Base-by-base conservation (phyloP, 2,888 invertebrate species). In the Pristionchus entomophagus region DNA sequence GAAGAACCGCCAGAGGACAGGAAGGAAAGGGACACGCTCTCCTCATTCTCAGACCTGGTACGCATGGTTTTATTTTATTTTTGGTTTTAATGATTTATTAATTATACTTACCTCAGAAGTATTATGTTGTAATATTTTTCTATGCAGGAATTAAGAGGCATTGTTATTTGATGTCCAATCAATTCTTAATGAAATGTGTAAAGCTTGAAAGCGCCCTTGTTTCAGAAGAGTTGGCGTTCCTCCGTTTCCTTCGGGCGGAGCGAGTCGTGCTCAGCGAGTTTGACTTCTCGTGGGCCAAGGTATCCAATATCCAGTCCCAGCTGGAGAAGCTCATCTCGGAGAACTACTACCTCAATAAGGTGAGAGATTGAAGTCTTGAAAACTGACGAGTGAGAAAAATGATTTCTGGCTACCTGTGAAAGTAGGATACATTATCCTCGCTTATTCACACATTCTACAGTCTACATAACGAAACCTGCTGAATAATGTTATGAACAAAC, bases 221-320 rank as follows among this genome's bases (percentile, higher is more conserved):
- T 62, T 98, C 98, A 0, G 97, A 98, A 94, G 99, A 99, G 94
- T 95, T 99, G 12, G 98, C 97, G 0, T 99, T 99, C 94, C 95
- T 99, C 84, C 95, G 97, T 78, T 99, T 96, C 91, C 96, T 97
- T 0, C 97, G 96, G 94, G 97, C 99, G 2, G 97, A 98, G 0
- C 97, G 96, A 94, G 97, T 99, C 1, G 96, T 97, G 0, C 95
- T 99, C 38, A 97, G 97, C 93, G 99, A 99, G 94, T 99, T 97
- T 93, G 98, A 99, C 93, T 98, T 99, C 94, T 96, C 97, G 0
- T 99, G 98, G 98, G 96, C 95, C 92, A 99, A 99, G 95, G 90
- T 91, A 62, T 51, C 97, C 0, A 97, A 99, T 94, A 98, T 99
- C 93, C 99, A 99, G 93, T 94, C 96, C 78, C 98, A 98, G 97